A percentile compares a stretch with the other conserved stretches of the same genome.
These are phyloP conservation scores for Sclerodermus sp. DNA, from an alignment of 2,888 invertebrate genomes.

Conservation along the genomic window DNA sequence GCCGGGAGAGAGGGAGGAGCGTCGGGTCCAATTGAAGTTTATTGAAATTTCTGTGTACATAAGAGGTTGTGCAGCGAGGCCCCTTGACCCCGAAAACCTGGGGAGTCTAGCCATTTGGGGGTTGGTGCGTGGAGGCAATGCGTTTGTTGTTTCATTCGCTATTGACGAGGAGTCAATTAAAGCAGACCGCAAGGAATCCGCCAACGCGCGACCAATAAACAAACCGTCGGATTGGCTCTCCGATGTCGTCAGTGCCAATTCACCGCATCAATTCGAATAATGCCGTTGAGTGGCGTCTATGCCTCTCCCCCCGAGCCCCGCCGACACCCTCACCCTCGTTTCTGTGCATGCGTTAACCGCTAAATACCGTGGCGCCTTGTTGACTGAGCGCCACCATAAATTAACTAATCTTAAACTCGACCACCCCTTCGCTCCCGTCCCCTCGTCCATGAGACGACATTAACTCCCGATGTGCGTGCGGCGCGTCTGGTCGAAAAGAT, in stretches of 20 bases:
- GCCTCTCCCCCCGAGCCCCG: constrained; percentile 12
- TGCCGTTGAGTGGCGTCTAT: constrained; percentile 42
- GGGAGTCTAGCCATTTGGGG: no score
- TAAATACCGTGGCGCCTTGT: constrained; percentile 54
- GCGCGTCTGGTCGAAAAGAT: no score
- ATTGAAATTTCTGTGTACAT: no score
- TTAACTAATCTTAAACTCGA: constrained; percentile 45
- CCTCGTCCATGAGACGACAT: no score
- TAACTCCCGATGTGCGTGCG: no score
- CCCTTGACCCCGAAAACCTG: no score
- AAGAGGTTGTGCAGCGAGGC: no score
- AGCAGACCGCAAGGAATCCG: constrained; percentile 40
- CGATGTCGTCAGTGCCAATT: constrained; percentile 50
- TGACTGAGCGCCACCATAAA: constrained; percentile 49
- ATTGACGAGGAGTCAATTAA: constrained; percentile 41
- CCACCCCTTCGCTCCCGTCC: background rate
- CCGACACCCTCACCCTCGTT: constrained; percentile 7
- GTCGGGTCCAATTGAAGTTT: no score
- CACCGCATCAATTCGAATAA: constrained; percentile 51
- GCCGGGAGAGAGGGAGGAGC: no score
- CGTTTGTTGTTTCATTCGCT: constrained; percentile 37
- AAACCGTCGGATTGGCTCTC: constrained; percentile 44
- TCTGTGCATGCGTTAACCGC: constrained; percentile 37
- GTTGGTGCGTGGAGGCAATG: background rate
- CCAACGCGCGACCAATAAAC: constrained; percentile 47